These are phyloP conservation scores for Periparus ater DNA, from an alignment of 2,797 vertebrate species.

Conservation along the genomic window DNA sequence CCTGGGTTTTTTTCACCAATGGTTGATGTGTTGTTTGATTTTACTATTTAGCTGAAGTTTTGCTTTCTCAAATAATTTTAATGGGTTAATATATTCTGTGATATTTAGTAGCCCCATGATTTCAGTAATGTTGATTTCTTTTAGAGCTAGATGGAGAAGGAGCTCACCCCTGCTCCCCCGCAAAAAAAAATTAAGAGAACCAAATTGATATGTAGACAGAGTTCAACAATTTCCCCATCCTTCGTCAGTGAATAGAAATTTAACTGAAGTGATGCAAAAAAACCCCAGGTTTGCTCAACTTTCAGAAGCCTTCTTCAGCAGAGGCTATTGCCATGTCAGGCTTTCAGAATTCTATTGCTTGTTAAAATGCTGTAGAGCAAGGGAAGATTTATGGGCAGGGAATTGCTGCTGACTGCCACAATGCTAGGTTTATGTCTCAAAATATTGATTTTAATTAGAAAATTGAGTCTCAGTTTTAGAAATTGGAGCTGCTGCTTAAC, in stretches of 20 bases:
- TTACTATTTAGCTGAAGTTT: not conserved
- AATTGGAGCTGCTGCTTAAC: slow-evolving; percentile 27
- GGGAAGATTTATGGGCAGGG: slow-evolving; percentile 23
- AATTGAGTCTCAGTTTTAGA: slow-evolving; percentile 45
- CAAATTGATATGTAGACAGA: not conserved
- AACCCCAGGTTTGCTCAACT: not conserved
- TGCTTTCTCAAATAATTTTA: not conserved
- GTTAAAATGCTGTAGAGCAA: slow-evolving; percentile 15
- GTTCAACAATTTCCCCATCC: not conserved
- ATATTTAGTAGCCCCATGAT: not conserved
- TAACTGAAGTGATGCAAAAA: not conserved
- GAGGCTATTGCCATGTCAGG: not conserved
- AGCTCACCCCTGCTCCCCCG: fast-evolving
- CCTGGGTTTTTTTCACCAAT: not conserved
- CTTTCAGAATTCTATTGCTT: not conserved
- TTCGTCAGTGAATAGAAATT: not conserved
- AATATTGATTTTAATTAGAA: slow-evolving; percentile 72
- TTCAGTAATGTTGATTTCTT: not conserved
- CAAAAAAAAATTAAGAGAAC: no score
- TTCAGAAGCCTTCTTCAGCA: not conserved
- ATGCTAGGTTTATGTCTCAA: slow-evolving; percentile 62
- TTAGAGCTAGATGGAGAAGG: not conserved
- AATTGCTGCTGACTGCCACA: slow-evolving; percentile 49
- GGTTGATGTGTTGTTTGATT: not conserved
- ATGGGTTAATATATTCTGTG: not conserved